Conservation (phyloP, 2,797 vertebrate species). For the Hippoglossus hippoglossus region DNA sequence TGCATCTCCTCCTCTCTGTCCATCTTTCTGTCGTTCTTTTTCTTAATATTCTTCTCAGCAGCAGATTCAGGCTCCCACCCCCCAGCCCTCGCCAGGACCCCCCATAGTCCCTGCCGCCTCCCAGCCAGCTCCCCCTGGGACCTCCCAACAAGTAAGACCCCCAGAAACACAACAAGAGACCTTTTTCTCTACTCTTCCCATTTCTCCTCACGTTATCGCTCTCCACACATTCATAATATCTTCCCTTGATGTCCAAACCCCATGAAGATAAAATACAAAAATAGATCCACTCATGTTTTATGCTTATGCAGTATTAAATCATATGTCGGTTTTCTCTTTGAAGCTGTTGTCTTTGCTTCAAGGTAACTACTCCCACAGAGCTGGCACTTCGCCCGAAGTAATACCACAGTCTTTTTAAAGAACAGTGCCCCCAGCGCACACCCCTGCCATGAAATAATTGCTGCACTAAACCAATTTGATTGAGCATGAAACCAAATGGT, state of each 20-base stretch:
- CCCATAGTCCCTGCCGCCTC: slow-evolving; percentile 73
- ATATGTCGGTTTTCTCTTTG: slow-evolving; percentile 26
- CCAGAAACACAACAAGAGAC: not conserved
- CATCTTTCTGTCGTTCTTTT: slow-evolving; percentile 45
- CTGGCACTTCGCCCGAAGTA: slow-evolving; percentile 38
- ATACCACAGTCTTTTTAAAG: slow-evolving; percentile 12
- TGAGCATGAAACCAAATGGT: slow-evolving; percentile 42
- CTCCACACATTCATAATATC: not conserved
- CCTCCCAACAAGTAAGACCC: slow-evolving; percentile 83
- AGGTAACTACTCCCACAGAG: slow-evolving; percentile 38
- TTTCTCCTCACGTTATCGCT: not conserved
- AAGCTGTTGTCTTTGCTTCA: slow-evolving; percentile 41
- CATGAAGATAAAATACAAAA: slow-evolving; percentile 19
- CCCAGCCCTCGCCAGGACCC: slow-evolving; percentile 78
- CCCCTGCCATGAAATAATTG: slow-evolving; percentile 31
- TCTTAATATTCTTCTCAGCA: slow-evolving; percentile 58
- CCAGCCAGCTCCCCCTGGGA: slow-evolving; percentile 74
- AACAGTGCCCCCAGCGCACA: slow-evolving; percentile 15
- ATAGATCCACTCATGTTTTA: slow-evolving; percentile 14
- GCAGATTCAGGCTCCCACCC: slow-evolving; percentile 84
- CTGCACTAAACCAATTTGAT: slow-evolving; percentile 39
- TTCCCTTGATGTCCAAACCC: slow-evolving; percentile 13
- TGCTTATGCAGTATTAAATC: slow-evolving; percentile 21
- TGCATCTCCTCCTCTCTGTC: slow-evolving; percentile 45
- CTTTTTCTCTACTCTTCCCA: not conserved